These are phyloP conservation scores for Sialia sialis DNA, from an alignment of 2,113 vertebrate species.

Conservation along the genomic window DNA sequence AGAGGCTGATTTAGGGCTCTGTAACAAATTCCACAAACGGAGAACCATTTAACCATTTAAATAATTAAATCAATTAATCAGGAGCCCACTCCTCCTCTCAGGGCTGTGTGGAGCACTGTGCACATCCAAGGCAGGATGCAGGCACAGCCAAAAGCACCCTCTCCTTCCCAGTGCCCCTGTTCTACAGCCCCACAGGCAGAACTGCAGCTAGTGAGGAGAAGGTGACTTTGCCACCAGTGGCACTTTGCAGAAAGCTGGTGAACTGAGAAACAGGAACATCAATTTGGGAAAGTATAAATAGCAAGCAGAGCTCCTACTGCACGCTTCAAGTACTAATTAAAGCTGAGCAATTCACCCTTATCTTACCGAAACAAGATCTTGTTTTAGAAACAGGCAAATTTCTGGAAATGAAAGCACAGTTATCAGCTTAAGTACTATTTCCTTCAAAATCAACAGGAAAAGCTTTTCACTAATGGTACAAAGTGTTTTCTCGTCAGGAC, in stretches of 20 bases:
- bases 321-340: neutral
- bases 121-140: neutral
- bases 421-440: neutral
- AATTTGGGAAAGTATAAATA: neutral
- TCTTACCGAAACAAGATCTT: neutral
- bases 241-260: neutral
- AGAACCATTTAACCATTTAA: neutral
- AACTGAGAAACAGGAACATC: neutral
- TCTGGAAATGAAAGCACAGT: neutral
- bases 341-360: neutral
- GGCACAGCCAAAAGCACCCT: neutral
- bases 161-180: neutral
- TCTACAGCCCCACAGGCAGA: accelerated
- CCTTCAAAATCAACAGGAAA: neutral
- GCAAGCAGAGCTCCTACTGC: neutral
- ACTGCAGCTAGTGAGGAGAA: neutral
- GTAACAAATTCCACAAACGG: neutral
- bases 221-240: neutral
- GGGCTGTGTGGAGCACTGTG: neutral
- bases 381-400: neutral
- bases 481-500: neutral
- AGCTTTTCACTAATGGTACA: neutral
- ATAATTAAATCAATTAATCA: neutral
- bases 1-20: neutral
- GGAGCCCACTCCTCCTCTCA: neutral